Percentiles rank a stretch among this genome's conserved stretches.
phyloP scores from a whole-genome alignment of 1,140 invertebrate genomes.

The Tetragnatha versicolor region DNA sequence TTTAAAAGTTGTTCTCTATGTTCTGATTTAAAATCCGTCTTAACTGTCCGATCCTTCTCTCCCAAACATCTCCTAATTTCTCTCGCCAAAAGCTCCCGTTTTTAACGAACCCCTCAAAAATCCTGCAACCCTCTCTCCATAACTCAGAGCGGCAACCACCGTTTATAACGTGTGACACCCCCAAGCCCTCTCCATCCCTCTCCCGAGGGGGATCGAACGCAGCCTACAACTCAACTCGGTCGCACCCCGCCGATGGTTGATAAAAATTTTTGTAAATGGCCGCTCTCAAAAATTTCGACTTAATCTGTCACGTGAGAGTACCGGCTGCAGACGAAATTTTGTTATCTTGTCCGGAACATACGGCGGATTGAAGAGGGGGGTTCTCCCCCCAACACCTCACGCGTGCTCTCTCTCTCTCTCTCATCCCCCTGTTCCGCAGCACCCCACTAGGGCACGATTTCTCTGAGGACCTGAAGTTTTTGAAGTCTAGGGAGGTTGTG shows the following conservation, averaged over 20 bases:
- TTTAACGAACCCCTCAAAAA: conserved; percentile 25
- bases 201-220: not conserved
- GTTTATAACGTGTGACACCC: conserved; percentile 47
- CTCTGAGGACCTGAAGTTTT: not conserved
- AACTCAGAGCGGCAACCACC: conserved; percentile 28
- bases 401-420: not conserved
- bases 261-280: conserved; percentile 56
- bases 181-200: conserved; percentile 16
- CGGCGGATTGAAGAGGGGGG: conserved; percentile 25
- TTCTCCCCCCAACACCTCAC: not conserved
- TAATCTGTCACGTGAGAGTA: conserved; percentile 51
- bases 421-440: not conserved
- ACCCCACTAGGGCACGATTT: conserved; percentile 5
- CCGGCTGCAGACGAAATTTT: conserved; percentile 39
- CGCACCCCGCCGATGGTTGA: conserved; percentile 41
- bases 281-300: conserved; percentile 53
- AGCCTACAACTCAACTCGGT: conserved; percentile 25
- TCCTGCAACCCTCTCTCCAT: conserved; percentile 24
- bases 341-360: conserved; percentile 54
- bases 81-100: conserved; percentile 1
- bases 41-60: not conserved
- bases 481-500: not conserved
- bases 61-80: not conserved
- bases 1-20: not conserved
- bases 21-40: not conserved